Evolutionary conservation across 2,797 vertebrate species (phyloP).

Genomic region (Muscicapa comitata): DNA sequence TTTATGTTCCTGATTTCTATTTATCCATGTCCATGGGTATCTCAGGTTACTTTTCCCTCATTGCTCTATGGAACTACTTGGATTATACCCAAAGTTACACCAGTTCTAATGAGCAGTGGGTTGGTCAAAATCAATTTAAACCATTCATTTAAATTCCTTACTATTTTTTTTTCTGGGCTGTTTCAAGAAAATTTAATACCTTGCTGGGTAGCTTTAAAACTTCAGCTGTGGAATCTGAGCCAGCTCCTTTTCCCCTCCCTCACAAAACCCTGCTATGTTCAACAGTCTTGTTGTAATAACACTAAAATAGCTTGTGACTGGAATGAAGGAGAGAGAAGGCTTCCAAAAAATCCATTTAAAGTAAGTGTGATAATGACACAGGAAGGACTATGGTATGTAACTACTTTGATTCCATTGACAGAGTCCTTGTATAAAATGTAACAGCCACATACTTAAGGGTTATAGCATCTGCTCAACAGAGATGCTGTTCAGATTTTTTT

Average conservation of each 20-base stretch:
- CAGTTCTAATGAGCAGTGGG: neutral
- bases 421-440: neutral
- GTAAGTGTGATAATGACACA: slow-evolving; percentile 25
- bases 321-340: neutral
- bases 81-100: neutral
- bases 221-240: neutral
- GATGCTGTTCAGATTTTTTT: neutral
- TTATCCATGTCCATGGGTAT: neutral
- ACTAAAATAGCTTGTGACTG: slow-evolving; percentile 12
- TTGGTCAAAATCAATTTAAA: neutral
- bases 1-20: neutral
- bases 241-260: neutral
- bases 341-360: slow-evolving; percentile 25
- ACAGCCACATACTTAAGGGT: neutral
- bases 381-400: neutral
- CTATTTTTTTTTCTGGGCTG: neutral
- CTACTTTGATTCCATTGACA: neutral
- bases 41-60: neutral
- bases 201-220: neutral
- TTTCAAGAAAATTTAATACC: neutral
- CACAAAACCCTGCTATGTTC: neutral
- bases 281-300: neutral
- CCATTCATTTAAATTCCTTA: neutral
- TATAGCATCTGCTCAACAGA: neutral
- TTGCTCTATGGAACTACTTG: neutral